phyloP scores from a whole-genome alignment of 53 echinoderm and acorn worm species.

The Stichopus horrens region DNA sequence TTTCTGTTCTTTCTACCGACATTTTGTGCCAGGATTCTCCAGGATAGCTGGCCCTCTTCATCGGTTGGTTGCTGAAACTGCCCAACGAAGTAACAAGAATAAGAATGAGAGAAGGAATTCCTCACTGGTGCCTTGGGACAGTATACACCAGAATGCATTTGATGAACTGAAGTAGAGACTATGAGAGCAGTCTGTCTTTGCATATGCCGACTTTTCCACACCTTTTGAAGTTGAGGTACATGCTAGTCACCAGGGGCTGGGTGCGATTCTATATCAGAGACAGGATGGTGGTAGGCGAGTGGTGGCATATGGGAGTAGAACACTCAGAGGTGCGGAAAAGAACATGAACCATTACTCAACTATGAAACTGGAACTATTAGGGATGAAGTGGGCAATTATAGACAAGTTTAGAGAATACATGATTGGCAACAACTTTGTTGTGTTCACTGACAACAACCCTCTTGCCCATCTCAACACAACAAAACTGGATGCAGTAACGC shows the following conservation, averaged over 20 bases:
- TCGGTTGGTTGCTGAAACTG: neutral
- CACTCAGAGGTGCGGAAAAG: constrained; percentile 31
- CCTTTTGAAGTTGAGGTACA: constrained; percentile 56
- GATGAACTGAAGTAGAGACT: neutral
- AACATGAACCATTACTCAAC: constrained; percentile 58
- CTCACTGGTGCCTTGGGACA: neutral
- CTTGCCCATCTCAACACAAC: constrained; percentile 50
- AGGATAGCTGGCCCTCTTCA: neutral
- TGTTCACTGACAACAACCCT: no score
- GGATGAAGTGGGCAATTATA: constrained; percentile 46
- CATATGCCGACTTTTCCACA: neutral
- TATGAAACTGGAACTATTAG: constrained; percentile 31
- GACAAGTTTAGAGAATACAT: constrained; percentile 56
- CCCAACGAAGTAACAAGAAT: neutral
- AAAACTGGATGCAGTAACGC: constrained; percentile 46
- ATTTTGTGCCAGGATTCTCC: constrained; percentile 9
- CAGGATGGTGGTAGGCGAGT: constrained; percentile 1
- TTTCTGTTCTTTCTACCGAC: constrained; percentile 26
- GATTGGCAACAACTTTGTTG: no score
- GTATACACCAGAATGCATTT: constrained; percentile 22
- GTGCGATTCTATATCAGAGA: constrained; percentile 60
- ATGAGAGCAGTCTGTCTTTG: constrained; percentile 6
- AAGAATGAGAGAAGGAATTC: neutral
- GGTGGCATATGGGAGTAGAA: constrained; percentile 50
- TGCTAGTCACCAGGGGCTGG: constrained; percentile 52